Base-by-base conservation (phyloP, 2,888 invertebrate genomes). In the Troglohyphantes excavatus region DNA sequence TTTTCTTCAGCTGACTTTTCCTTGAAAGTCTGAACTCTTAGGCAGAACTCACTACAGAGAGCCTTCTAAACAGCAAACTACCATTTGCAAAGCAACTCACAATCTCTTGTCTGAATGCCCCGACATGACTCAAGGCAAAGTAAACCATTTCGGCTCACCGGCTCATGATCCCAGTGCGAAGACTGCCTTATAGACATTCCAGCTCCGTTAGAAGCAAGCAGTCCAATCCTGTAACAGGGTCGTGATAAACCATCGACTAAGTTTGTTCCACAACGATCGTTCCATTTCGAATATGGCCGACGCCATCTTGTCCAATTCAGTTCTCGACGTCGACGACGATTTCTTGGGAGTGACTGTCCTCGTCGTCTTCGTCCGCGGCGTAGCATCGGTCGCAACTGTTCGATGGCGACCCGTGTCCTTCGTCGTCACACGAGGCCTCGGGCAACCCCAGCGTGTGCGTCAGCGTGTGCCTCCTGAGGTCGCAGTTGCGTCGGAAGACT, bases 401-500 rank as follows among this genome's bases (percentile, higher is more conserved):
- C 29, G 90, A 67, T 2, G 82, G 70, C n/a, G 84, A 78, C 59
- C 59, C 39, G 63, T 76, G 67, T n/a, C 81, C 89, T 13, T 81
- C 79, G 46, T 84, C 88, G 19, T 70, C 67, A 23, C 81, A 79
- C 0, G 84, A 59, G 29, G 79, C 85, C 23, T 91, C 91, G 6
- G 91, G 91, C 21, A 90, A 43, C 27, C 91, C 90, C 21, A 90
- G 65, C 3, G 89, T 96, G 93, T 98, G 98, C 0, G 98, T 98
- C 90, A 98, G 93, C 5, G 97, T 97, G 93, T 98, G 98, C 90
- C 98, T 95, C 92, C 98, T 94, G 79, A 98, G 95, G 94, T 98
- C 98, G 94, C 98, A 98, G 93, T 98, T 98, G 92, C 98, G 95
- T 91, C 98, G 95, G 94, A 98, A 98, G 7, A 98, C 98, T 93